Percentiles rank a stretch among this genome's conserved stretches.
phyloP scores from a whole-genome alignment of 2,113 vertebrate genomes.

The Peromyscus californicus region DNA sequence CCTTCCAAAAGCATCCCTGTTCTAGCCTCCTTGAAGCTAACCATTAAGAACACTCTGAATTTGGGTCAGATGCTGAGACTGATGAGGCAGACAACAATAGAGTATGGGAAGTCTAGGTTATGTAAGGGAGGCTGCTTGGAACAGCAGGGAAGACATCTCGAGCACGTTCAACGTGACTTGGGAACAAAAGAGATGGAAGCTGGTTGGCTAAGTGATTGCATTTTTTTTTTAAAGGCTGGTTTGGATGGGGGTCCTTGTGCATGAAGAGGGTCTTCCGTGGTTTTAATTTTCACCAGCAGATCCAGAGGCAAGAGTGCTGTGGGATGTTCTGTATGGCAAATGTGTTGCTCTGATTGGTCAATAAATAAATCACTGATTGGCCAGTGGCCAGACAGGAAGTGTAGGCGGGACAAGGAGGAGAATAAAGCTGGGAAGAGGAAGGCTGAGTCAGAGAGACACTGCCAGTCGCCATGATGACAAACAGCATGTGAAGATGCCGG shows the following conservation, averaged over 20 bases:
- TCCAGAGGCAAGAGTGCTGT: background rate
- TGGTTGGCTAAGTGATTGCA: too few species aligned
- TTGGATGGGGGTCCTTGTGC: background rate
- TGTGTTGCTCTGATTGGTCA: too few species aligned
- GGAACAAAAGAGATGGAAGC: background rate
- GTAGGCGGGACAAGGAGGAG: too few species aligned
- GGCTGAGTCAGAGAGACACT: too few species aligned
- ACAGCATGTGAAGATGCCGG: too few species aligned
- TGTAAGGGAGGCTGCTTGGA: background rate
- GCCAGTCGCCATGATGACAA: too few species aligned
- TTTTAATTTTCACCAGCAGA: background rate
- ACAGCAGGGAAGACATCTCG: background rate
- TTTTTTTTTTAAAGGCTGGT: too few species aligned
- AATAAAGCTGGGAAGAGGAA: too few species aligned
- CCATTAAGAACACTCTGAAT: background rate
- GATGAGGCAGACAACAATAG: background rate
- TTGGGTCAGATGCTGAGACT: background rate
- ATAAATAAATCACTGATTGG: too few species aligned
- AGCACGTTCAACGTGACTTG: background rate
- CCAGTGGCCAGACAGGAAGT: too few species aligned
- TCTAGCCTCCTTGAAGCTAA: background rate
- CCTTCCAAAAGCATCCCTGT: background rate
- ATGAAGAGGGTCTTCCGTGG: background rate
- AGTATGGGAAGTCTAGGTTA: background rate
- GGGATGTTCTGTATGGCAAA: too few species aligned